A percentile compares a stretch with the other conserved stretches of the same genome.
phyloP scores from a whole-genome alignment of 2,888 invertebrate species.

The Hipparchia semele region DNA sequence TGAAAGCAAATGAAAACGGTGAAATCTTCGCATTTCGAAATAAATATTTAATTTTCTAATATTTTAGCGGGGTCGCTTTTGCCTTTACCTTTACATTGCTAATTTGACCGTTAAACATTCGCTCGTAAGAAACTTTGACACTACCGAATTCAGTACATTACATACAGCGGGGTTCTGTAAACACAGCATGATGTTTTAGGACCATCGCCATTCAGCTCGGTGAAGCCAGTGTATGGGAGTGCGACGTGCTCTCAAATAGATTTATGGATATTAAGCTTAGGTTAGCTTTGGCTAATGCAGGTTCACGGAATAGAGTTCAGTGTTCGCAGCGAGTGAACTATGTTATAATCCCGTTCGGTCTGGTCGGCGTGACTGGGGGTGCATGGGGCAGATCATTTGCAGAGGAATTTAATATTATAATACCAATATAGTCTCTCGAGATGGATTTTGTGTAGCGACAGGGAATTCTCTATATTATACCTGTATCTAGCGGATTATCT shows the following conservation, averaged over 20 bases:
- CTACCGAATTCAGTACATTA: background rate
- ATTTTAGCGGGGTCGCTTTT: too few relatives aligned
- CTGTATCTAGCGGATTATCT: too few relatives aligned
- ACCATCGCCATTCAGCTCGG: conserved; percentile 20
- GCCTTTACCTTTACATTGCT: too few relatives aligned
- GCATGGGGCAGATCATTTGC: background rate
- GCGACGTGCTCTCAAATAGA: conserved; percentile 25
- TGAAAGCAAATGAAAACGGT: too few relatives aligned
- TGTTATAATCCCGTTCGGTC: conserved; percentile 3
- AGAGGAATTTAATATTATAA: background rate
- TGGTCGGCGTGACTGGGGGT: background rate
- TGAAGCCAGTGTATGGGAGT: conserved; percentile 13
- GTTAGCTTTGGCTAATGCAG: conserved; percentile 20
- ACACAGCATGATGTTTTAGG: conserved; percentile 21
- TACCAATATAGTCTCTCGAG: background rate
- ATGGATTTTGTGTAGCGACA: background rate
- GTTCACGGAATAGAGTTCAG: background rate
- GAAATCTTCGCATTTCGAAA: too few relatives aligned
- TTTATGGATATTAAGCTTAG: conserved; percentile 26
- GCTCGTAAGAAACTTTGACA: too few relatives aligned
- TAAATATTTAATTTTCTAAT: too few relatives aligned
- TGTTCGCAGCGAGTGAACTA: conserved; percentile 3
- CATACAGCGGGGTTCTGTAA: conserved; percentile 5
- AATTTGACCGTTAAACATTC: too few relatives aligned
- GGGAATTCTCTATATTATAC: too few relatives aligned